A percentile compares a stretch with the other conserved stretches of the same genome.
Conservation (phyloP, 2,113 vertebrate species). For the Percina caprodes region DNA sequence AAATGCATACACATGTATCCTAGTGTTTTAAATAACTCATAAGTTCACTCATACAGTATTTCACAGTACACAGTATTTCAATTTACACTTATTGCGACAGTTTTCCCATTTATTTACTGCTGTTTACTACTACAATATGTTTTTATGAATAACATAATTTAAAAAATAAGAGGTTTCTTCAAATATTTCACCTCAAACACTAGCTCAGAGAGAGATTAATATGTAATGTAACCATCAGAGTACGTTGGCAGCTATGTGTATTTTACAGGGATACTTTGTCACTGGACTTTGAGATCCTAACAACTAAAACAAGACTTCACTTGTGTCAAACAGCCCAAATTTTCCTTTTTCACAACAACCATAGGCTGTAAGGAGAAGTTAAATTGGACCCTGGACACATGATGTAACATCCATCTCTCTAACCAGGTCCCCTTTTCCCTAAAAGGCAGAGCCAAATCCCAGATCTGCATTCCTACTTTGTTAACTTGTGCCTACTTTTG, state of each 20-base stretch:
- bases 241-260: background rate
- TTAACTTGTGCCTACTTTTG: constrained; percentile 43
- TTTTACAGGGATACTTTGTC: background rate
- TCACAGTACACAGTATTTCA: background rate
- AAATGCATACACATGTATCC: too few species aligned
- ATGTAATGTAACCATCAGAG: background rate
- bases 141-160: background rate
- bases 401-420: background rate
- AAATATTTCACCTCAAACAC: background rate
- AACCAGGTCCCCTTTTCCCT: background rate
- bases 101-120: too few species aligned
- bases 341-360: background rate
- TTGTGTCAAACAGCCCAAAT: background rate
- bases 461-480: constrained; percentile 14
- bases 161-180: too few species aligned
- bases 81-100: too few species aligned
- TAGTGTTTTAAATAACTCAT: too few species aligned
- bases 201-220: background rate
- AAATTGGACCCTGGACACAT: background rate
- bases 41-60: too few species aligned
- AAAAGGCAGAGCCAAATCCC: background rate
- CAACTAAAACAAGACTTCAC: background rate
- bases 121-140: background rate
- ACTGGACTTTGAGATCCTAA: background rate
- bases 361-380: too few species aligned